Evolutionary conservation across 37 sponge, comb jelly and placozoan genomes (phyloP).

Genomic region (Ephydatia muelleri): DNA sequence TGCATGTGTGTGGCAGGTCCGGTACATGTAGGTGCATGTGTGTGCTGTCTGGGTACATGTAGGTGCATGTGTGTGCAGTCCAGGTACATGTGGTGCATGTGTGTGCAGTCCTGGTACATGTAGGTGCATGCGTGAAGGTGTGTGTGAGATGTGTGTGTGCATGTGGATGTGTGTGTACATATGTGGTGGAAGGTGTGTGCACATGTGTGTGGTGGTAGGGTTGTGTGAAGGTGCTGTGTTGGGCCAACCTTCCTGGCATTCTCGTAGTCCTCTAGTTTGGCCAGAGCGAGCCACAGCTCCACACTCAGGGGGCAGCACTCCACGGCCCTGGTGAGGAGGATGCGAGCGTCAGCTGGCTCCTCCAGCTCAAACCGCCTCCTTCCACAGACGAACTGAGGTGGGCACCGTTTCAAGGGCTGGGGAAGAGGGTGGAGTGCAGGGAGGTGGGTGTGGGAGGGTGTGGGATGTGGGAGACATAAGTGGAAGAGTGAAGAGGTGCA

Average conservation of each 20-base stretch:
- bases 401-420: conserved; percentile 91
- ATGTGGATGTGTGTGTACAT: conserved; percentile 3
- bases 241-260: conserved; percentile 88
- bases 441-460: neutral
- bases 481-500: neutral
- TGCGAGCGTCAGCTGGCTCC: conserved; percentile 88
- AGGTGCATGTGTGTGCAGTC: too few relatives aligned
- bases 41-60: too few relatives aligned
- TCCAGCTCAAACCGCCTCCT: conserved; percentile 92
- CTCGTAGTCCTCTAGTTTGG: conserved; percentile 94
- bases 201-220: neutral
- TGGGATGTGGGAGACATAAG: neutral
- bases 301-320: conserved; percentile 97
- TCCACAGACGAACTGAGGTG: conserved; percentile 94
- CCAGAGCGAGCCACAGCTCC: conserved; percentile 98
- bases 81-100: too few relatives aligned
- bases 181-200: neutral
- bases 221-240: neutral
- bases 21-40: too few relatives aligned
- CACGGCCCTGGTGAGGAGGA: conserved; percentile 89
- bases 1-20: too few relatives aligned
- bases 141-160: neutral
- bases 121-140: neutral
- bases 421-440: too few relatives aligned
- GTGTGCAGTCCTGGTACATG: neutral